phyloP scores from a whole-genome alignment of 2,888 invertebrate species.

The Loripinus fragilis region DNA sequence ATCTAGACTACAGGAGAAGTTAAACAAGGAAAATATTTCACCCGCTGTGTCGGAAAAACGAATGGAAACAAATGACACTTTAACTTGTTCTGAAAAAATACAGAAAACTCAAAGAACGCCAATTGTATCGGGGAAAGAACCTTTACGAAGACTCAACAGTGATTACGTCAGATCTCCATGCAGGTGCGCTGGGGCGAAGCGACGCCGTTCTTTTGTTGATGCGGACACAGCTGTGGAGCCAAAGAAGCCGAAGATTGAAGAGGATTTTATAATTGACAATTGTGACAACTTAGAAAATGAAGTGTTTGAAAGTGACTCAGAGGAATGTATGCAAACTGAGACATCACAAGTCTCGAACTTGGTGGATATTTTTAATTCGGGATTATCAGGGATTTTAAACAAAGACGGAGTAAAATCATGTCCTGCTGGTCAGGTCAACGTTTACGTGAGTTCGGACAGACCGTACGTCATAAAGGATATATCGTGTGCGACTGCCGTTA shows the following conservation, averaged over 20 bases:
- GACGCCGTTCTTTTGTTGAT: slow-evolving; percentile 58
- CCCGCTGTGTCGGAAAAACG: slow-evolving; percentile 4
- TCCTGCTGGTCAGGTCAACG: slow-evolving; percentile 49
- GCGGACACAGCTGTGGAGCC: slow-evolving; percentile 41
- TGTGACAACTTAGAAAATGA: slow-evolving; percentile 51
- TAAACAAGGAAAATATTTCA: slow-evolving; percentile 27
- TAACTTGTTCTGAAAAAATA: background rate
- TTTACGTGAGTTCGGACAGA: slow-evolving; percentile 56
- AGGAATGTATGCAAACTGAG: slow-evolving; percentile 73
- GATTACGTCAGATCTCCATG: slow-evolving; percentile 46
- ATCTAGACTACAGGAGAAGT: slow-evolving; percentile 19
- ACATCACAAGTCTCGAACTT: slow-evolving; percentile 76
- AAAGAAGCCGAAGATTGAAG: slow-evolving; percentile 58
- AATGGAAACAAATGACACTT: slow-evolving; percentile 10
- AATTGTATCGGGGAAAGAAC: slow-evolving; percentile 46
- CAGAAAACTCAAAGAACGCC: slow-evolving; percentile 16
- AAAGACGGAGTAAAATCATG: slow-evolving; percentile 28
- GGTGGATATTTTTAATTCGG: slow-evolving; percentile 78
- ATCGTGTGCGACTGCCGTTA: slow-evolving; percentile 62
- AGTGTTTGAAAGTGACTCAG: slow-evolving; percentile 40
- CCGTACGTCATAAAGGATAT: slow-evolving; percentile 56
- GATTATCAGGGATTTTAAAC: slow-evolving; percentile 72
- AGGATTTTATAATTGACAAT: slow-evolving; percentile 33
- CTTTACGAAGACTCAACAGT: slow-evolving; percentile 50
- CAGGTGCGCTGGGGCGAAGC: slow-evolving; percentile 60